Evolutionary conservation across 2,113 vertebrate genomes (phyloP).

Genomic region (Amphiprion percula): DNA sequence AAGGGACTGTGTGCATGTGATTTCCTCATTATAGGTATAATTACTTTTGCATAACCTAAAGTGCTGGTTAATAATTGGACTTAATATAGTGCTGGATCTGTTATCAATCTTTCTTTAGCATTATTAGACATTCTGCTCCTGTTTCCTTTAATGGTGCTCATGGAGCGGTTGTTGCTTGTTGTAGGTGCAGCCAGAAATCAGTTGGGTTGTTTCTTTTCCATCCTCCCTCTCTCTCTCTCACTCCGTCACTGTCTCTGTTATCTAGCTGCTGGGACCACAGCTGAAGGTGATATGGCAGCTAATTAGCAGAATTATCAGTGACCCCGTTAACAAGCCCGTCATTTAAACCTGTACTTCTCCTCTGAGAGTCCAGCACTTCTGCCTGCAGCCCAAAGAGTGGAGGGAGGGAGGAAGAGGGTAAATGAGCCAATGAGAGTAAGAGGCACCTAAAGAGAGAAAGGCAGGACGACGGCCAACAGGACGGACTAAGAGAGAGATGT

Average conservation of each 20-base stretch:
- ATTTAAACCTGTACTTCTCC: constrained; percentile 76
- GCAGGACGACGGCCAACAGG: constrained; percentile 40
- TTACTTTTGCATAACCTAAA: constrained; percentile 37
- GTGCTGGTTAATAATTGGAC: not conserved
- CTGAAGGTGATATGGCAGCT: constrained; percentile 78
- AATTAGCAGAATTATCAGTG: constrained; percentile 82
- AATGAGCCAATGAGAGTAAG: constrained; percentile 30
- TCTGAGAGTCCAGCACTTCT: constrained; percentile 67
- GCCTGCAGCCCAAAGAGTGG: constrained; percentile 49
- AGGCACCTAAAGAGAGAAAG: constrained; percentile 31
- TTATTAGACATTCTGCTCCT: not conserved
- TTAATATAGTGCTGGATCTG: constrained; percentile 1
- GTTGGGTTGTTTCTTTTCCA: not conserved
- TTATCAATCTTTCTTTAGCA: not conserved
- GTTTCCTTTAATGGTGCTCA: not conserved
- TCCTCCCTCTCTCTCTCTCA: constrained; percentile 9
- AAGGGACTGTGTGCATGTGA: not conserved
- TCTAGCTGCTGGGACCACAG: constrained; percentile 68
- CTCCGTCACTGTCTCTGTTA: constrained; percentile 36
- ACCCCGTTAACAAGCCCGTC: constrained; percentile 78
- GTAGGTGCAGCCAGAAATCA: constrained; percentile 11
- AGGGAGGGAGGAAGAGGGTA: constrained; percentile 3
- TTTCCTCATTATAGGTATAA: constrained; percentile 34
- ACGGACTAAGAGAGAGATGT: constrained; percentile 20
- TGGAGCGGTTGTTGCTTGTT: not conserved